Evolutionary conservation across 1,140 invertebrate species (phyloP).

Genomic region (Eubasilissa regina): DNA sequence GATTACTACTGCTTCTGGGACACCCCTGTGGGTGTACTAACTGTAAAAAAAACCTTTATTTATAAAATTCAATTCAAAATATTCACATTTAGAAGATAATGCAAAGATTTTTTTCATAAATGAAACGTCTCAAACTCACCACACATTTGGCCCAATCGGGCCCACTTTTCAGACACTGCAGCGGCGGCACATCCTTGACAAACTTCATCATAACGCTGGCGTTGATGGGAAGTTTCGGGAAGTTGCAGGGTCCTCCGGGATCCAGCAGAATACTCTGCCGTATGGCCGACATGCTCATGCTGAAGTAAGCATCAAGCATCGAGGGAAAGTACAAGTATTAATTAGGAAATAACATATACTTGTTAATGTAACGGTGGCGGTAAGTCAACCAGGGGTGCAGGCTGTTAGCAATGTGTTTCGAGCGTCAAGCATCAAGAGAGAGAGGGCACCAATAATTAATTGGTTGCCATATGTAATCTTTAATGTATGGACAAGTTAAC

Average conservation of each 20-base stretch:
- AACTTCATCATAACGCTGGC: constrained; percentile 54
- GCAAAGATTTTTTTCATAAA: not conserved
- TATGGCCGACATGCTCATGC: constrained; percentile 46
- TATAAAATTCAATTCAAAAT: too few species aligned
- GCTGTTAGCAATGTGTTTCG: too few species aligned
- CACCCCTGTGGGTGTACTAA: too few species aligned
- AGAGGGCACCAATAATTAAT: too few species aligned
- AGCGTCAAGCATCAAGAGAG: too few species aligned
- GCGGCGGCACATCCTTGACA: constrained; percentile 45
- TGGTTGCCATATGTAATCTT: too few species aligned
- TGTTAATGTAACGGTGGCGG: too few species aligned
- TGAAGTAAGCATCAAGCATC: constrained; percentile 3
- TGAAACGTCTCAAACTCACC: constrained; percentile 22
- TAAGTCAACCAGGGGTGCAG: too few species aligned
- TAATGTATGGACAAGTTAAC: too few species aligned
- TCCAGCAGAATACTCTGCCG: constrained; percentile 52
- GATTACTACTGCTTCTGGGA: too few species aligned
- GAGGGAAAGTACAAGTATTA: not conserved
- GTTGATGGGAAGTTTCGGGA: constrained; percentile 54
- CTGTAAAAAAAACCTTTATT: too few species aligned
- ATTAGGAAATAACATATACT: not conserved
- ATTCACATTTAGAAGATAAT: too few species aligned
- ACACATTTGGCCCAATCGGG: constrained; percentile 54
- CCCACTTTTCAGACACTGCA: constrained; percentile 39
- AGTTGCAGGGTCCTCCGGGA: constrained; percentile 52